These are phyloP conservation scores for Microcebus tavaratra DNA, from an alignment of 2,113 vertebrate species.

Conservation along the genomic window DNA sequence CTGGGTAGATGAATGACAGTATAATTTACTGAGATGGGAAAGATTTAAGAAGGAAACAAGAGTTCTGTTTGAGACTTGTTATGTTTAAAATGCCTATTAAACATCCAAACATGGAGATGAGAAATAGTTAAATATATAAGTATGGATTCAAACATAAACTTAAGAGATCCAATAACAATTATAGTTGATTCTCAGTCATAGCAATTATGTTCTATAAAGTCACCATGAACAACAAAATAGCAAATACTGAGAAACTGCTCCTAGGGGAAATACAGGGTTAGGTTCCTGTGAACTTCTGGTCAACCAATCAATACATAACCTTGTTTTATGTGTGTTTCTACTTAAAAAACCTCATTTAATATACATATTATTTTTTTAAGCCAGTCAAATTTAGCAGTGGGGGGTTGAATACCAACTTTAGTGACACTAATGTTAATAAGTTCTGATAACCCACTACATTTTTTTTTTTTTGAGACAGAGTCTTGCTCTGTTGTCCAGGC, in stretches of 20 bases:
- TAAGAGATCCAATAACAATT: neutral
- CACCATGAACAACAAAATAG: neutral
- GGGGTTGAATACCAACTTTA: too few species aligned
- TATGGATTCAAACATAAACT: neutral
- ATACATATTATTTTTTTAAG: too few species aligned
- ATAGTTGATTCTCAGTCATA: neutral
- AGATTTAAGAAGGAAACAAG: slow-evolving; percentile 16
- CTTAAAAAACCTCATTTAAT: neutral
- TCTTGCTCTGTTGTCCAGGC: too few species aligned
- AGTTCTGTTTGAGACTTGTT: neutral
- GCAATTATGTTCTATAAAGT: neutral
- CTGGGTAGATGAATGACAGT: neutral
- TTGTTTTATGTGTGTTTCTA: neutral
- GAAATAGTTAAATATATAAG: neutral
- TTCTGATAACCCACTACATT: too few species aligned
- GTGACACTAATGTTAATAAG: too few species aligned
- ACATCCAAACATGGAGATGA: neutral
- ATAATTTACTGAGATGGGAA: neutral
- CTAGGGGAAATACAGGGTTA: neutral
- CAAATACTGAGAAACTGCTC: neutral
- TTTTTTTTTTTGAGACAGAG: too few species aligned
- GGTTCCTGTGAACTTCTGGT: neutral
- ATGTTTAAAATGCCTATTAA: slow-evolving; percentile 43
- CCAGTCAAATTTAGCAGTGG: too few species aligned
- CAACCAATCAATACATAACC: neutral